Evolutionary conservation across 2,797 vertebrate species (phyloP).

Genomic region (Clarias fuscus): DNA sequence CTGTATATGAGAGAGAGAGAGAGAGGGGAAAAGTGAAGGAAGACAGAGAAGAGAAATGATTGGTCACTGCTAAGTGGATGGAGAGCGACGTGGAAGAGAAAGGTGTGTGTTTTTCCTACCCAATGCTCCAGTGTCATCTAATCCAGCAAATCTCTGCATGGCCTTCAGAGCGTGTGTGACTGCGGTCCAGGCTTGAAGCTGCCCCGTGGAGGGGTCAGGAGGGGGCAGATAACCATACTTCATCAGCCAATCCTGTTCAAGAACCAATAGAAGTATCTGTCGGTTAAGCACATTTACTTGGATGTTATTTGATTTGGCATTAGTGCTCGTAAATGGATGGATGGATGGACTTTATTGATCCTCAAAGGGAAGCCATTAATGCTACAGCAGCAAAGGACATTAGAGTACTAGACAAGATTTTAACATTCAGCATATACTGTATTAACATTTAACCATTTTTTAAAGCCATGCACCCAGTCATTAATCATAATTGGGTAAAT

Average conservation of each 20-base stretch:
- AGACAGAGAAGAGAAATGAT: neutral
- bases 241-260: conserved; percentile 73
- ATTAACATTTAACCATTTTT: neutral
- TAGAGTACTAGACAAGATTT: neutral
- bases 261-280: neutral
- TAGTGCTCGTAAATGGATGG: neutral
- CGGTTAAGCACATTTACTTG: neutral
- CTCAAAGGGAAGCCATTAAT: neutral
- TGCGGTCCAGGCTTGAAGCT: conserved; percentile 77
- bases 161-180: conserved; percentile 71
- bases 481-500: neutral
- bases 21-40: conserved; percentile 25
- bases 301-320: neutral
- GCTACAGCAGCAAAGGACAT: neutral
- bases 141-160: conserved; percentile 77
- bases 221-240: conserved; percentile 78
- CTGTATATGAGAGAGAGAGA: conserved; percentile 52
- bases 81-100: neutral
- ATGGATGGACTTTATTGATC: neutral
- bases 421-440: neutral
- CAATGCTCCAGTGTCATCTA: conserved; percentile 71
- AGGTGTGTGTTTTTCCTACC: conserved; percentile 58
- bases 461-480: neutral
- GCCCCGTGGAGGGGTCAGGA: conserved; percentile 71
- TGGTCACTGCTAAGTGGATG: neutral